These are phyloP conservation scores for Himalopsyche tibetana DNA, from an alignment of 2,888 invertebrate species.

Conservation along the genomic window DNA sequence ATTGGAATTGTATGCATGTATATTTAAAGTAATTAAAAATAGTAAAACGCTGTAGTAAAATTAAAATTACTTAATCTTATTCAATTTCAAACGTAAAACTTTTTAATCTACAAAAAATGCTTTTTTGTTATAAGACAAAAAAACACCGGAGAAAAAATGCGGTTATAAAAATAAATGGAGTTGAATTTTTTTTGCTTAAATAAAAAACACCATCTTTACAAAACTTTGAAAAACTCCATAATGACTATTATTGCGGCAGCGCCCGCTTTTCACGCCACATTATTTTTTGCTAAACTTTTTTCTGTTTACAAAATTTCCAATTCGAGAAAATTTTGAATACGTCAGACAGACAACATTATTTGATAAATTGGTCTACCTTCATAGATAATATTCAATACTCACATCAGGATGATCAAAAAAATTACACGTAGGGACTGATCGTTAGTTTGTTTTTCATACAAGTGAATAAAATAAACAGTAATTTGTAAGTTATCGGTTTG, in stretches of 20 bases:
- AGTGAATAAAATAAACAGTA: no score
- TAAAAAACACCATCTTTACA: slow-evolving; percentile 28
- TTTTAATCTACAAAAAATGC: neutral
- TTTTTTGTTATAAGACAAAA: neutral
- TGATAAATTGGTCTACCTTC: neutral
- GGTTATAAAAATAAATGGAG: slow-evolving; percentile 40
- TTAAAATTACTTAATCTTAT: neutral
- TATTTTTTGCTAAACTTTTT: slow-evolving; percentile 37
- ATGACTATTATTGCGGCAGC: slow-evolving; percentile 37
- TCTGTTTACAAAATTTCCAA: slow-evolving; percentile 21
- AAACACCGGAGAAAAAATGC: neutral
- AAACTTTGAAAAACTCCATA: slow-evolving; percentile 40
- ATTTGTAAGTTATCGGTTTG: no score
- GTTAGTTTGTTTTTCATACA: no score
- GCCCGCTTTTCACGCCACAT: slow-evolving; percentile 27
- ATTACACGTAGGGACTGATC: no score
- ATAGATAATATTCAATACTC: no score
- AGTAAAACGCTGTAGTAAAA: neutral
- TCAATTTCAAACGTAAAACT: neutral
- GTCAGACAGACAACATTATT: neutral
- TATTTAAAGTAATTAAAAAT: no score
- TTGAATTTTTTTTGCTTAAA: slow-evolving; percentile 17
- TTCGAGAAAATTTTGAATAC: neutral
- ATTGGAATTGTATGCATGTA: no score
- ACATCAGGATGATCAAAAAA: no score